Conservation (phyloP, 1,140 invertebrate species). For the Scaptomyza graminum region DNA sequence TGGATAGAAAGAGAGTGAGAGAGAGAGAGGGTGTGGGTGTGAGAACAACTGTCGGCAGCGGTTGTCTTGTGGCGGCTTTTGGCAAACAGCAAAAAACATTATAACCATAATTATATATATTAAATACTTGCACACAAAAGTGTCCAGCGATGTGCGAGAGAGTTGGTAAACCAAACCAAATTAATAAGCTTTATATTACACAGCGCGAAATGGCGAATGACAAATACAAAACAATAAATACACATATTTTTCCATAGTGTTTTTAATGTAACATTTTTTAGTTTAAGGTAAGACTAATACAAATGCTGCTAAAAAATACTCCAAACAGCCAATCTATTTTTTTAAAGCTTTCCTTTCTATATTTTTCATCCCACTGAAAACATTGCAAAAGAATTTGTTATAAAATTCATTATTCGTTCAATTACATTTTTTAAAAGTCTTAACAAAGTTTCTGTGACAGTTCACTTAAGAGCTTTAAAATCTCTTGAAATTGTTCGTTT, state of each 20-base stretch:
- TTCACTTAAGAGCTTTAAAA: background rate
- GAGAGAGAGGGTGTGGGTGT: background rate
- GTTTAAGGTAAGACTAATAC: no score
- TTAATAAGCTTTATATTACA: constrained; percentile 53
- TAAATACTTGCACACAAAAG: constrained; percentile 44
- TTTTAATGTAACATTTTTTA: no score
- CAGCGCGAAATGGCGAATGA: background rate
- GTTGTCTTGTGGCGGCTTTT: constrained; percentile 60
- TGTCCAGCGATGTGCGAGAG: constrained; percentile 10
- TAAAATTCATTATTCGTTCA: background rate
- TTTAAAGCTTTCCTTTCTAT: no score
- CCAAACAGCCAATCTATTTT: no score
- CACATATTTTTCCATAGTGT: no score
- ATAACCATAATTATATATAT: background rate
- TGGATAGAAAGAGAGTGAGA: no score
- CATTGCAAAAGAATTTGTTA: background rate
- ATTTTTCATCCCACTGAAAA: no score
- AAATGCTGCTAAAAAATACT: no score
- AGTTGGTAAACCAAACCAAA: constrained; percentile 62
- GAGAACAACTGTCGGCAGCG: background rate
- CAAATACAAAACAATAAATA: no score
- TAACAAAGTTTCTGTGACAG: background rate
- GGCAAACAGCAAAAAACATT: constrained; percentile 29
- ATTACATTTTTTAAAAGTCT: background rate
- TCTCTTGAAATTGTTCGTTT: background rate